These are phyloP conservation scores for Platycercus adscitus DNA, from an alignment of 2,113 vertebrate genomes.

Conservation along the genomic window DNA sequence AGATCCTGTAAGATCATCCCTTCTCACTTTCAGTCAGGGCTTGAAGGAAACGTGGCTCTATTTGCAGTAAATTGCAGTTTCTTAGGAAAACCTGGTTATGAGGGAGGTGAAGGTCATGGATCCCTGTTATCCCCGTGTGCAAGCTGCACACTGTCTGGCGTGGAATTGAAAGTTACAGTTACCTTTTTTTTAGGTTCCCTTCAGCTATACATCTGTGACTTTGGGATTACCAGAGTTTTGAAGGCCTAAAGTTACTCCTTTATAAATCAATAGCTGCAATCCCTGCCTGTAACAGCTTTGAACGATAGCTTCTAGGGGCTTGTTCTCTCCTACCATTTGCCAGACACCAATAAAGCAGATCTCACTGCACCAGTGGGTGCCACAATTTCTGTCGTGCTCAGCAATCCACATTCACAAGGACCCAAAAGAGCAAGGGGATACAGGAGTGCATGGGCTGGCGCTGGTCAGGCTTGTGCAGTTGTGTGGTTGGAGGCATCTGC, in stretches of 20 bases:
- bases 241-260: neutral
- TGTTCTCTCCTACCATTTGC: neutral
- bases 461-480: neutral
- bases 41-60: neutral
- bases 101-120: neutral
- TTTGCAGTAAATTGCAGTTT: neutral
- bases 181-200: neutral
- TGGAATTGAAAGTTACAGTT: neutral
- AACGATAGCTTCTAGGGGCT: neutral
- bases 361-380: neutral
- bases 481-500: neutral
- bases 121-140: neutral
- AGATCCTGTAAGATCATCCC: neutral
- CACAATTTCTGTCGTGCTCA: neutral
- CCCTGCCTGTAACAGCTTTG: neutral
- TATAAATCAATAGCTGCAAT: neutral
- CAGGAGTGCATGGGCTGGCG: fast-evolving
- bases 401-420: neutral
- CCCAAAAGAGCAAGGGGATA: neutral
- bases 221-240: neutral
- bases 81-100: neutral
- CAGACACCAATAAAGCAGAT: neutral
- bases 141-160: neutral
- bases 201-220: neutral
- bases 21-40: neutral